Conservation (phyloP, 2,113 vertebrate genomes). For the Protobothrops flavoviridis region DNA sequence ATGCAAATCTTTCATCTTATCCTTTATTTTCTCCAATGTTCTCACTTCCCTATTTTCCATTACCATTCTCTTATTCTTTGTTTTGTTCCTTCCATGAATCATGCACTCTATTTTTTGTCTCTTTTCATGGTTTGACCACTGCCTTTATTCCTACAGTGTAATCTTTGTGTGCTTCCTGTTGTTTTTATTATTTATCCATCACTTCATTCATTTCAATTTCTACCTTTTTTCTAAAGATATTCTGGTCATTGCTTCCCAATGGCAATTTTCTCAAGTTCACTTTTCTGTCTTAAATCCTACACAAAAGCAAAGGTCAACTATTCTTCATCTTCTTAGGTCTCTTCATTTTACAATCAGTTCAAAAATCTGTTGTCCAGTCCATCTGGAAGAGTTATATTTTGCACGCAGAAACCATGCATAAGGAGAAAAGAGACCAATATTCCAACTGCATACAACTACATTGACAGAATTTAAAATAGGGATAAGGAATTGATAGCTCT, state of each 20-base stretch:
- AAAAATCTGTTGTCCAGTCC: background rate
- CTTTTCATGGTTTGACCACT: background rate
- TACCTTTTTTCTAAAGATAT: background rate
- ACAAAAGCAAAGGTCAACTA: background rate
- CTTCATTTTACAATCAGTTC: background rate
- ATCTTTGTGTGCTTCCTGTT: background rate
- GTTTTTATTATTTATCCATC: background rate
- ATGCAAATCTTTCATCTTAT: background rate
- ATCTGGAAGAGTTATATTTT: background rate
- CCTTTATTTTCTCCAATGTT: background rate
- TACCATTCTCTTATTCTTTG: background rate
- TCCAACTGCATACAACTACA: background rate
- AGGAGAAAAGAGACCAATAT: background rate
- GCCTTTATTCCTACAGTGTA: background rate
- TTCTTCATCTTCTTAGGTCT: background rate
- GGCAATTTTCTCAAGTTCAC: background rate
- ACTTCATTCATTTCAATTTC: background rate
- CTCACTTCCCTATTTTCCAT: background rate
- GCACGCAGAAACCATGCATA: background rate
- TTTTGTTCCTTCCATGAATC: background rate
- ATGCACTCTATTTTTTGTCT: background rate
- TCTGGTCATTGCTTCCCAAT: background rate
- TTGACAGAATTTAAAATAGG: background rate
- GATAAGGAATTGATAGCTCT: background rate
- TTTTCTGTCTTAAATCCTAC: background rate